phyloP scores from a whole-genome alignment of 2,888 invertebrate species.

The Empis stercorea region DNA sequence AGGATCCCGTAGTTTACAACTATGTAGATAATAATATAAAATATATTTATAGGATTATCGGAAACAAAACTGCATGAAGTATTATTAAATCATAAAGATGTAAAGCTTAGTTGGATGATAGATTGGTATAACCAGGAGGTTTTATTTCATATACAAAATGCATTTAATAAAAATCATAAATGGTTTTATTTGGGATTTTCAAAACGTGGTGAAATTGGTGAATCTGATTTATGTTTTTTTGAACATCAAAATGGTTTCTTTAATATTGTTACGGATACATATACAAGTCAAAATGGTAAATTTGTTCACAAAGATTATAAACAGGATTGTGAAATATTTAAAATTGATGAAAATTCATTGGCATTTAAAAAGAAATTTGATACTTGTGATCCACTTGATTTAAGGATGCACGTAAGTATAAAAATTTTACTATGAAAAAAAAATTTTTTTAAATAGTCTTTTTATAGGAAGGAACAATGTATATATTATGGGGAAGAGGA shows the following conservation, averaged over 20 bases:
- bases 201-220: conserved; percentile 55
- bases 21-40: too few species aligned
- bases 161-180: conserved; percentile 34
- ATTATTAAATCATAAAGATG: conserved; percentile 31
- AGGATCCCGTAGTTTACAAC: too few species aligned
- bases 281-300: conserved; percentile 52
- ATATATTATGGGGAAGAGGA: conserved; percentile 74
- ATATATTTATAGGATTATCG: conserved; percentile 24
- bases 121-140: conserved; percentile 37
- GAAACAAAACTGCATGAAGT: conserved; percentile 34
- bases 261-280: conserved; percentile 51
- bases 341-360: conserved; percentile 49
- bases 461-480: conserved; percentile 73
- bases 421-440: background rate
- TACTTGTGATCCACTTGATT: conserved; percentile 63
- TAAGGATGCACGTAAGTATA: conserved; percentile 28
- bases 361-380: conserved; percentile 69
- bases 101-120: conserved; percentile 36
- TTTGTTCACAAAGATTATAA: conserved; percentile 49
- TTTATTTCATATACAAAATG: conserved; percentile 36
- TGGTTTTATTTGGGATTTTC: conserved; percentile 87
- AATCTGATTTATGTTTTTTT: conserved; percentile 70
- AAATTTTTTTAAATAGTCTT: conserved; percentile 3
- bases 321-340: conserved; percentile 55
- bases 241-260: conserved; percentile 46